phyloP scores from a whole-genome alignment of 2,888 invertebrate genomes.

The Eristalis intricaria region DNA sequence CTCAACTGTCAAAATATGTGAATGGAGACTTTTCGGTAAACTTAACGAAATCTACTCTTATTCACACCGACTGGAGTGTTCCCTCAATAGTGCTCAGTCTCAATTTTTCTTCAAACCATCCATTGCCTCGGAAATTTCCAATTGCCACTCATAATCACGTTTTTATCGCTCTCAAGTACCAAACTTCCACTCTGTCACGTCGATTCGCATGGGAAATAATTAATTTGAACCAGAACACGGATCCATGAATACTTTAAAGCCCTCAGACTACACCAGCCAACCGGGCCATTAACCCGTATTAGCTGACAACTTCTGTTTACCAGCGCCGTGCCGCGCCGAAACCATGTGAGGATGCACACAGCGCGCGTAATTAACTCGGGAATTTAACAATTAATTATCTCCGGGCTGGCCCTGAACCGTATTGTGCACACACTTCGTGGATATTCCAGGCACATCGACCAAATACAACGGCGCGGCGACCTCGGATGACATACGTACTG shows the following conservation, averaged over 20 bases:
- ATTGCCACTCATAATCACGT: neutral
- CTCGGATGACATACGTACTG: neutral
- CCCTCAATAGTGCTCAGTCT: no score
- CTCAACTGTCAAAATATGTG: no score
- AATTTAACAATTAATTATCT: neutral
- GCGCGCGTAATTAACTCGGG: neutral
- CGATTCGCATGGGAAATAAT: neutral
- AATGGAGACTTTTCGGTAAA: no score
- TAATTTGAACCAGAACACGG: neutral
- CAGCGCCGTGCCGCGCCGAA: no score
- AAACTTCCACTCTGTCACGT: neutral
- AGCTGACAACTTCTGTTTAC: no score
- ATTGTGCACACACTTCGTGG: neutral
- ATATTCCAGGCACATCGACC: neutral
- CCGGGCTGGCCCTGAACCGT: neutral
- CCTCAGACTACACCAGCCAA: neutral
- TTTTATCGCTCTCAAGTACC: neutral
- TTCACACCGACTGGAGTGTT: no score
- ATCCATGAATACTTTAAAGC: neutral
- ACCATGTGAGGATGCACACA: neutral
- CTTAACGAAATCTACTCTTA: no score
- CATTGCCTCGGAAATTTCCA: no score
- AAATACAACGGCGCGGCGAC: neutral
- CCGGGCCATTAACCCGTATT: neutral
- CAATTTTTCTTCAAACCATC: no score